Conservation (phyloP, 2,888 invertebrate genomes). For the Eupithecia subumbrata region DNA sequence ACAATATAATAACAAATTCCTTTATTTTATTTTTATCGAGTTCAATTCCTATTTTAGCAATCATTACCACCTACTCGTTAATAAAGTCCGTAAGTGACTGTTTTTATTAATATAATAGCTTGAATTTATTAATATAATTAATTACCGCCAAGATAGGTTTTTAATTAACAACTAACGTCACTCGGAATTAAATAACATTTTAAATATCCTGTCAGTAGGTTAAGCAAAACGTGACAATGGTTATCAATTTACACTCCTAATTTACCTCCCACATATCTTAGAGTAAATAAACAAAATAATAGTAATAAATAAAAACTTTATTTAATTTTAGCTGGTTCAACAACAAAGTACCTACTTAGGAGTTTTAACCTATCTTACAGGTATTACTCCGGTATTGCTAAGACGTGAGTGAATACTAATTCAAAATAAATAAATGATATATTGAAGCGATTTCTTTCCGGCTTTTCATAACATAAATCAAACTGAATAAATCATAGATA, state of each 20-base stretch:
- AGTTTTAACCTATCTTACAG: too few species aligned
- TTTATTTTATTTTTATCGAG: neutral
- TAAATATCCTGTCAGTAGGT: neutral
- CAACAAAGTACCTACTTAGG: too few species aligned
- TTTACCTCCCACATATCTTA: neutral
- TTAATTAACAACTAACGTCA: slow-evolving; percentile 1
- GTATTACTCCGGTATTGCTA: too few species aligned
- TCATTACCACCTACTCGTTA: neutral
- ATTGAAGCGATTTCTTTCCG: neutral
- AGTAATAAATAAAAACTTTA: too few species aligned
- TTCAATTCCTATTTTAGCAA: neutral
- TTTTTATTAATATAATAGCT: neutral
- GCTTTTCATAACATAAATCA: neutral
- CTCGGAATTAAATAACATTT: neutral
- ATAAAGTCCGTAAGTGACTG: neutral
- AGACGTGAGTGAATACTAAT: too few species aligned
- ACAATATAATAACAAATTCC: too few species aligned
- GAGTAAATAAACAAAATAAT: neutral
- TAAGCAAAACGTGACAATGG: neutral
- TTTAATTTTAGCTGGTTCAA: too few species aligned
- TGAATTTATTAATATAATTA: neutral
- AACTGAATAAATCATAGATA: neutral
- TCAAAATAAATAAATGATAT: neutral
- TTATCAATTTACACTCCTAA: neutral
- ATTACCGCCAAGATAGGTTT: neutral